Evolutionary conservation across 2,888 invertebrate genomes (phyloP).

Genomic region (Dexiosoma caninum): DNA sequence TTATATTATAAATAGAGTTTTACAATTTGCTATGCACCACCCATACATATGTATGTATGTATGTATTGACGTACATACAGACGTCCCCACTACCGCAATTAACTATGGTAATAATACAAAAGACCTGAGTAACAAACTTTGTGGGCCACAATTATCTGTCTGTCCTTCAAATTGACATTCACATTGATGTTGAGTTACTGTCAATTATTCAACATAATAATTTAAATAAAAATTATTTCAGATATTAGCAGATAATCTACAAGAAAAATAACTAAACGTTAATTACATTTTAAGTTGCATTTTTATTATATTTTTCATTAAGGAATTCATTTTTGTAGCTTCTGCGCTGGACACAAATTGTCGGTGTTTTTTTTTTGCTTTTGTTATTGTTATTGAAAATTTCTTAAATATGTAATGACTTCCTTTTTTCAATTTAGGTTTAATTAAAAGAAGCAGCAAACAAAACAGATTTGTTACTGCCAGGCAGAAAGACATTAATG

Average conservation of each 20-base stretch:
- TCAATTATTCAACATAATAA: conserved; percentile 46
- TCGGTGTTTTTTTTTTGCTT: not conserved
- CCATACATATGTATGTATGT: not conserved
- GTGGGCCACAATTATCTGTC: conserved; percentile 1
- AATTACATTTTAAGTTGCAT: not conserved
- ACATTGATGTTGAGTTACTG: conserved; percentile 46
- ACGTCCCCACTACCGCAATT: not conserved
- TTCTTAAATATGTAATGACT: conserved; percentile 30
- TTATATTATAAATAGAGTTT: conserved; percentile 13
- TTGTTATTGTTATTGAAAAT: not conserved
- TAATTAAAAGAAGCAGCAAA: not conserved
- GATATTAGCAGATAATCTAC: conserved; percentile 33
- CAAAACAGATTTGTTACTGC: not conserved
- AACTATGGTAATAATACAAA: conserved; percentile 6
- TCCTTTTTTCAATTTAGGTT: conserved; percentile 30
- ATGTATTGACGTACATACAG: not conserved
- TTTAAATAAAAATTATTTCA: conserved; percentile 48
- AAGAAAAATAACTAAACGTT: conserved; percentile 23
- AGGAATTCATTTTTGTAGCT: not conserved
- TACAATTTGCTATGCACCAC: not conserved
- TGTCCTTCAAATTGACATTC: conserved; percentile 35
- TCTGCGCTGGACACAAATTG: not conserved
- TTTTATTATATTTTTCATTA: not conserved
- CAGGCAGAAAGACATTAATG: conserved; percentile 1
- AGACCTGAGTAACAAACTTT: conserved; percentile 48